Evolutionary conservation across 2,888 invertebrate species (phyloP), one percentile per base, ranked within the genome.

Genomic region (Sphaerophoria rueppellii): DNA sequence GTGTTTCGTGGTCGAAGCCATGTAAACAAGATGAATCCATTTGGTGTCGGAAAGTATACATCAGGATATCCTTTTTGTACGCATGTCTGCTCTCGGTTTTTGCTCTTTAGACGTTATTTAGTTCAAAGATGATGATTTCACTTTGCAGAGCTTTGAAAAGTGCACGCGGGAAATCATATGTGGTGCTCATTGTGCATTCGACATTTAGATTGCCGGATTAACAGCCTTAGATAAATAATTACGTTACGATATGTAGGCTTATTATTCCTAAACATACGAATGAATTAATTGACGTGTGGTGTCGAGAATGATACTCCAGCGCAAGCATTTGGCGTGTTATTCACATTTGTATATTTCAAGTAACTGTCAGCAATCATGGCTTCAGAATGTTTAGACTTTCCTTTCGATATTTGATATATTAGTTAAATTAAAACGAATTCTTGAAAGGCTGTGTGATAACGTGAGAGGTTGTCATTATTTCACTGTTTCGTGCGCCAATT

Each of bases 111-210:
- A 65, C 52, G 46, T 34, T 52, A 46, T 55, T 63, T 54, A 61
- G 55, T 55, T 71, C 52, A 14, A 73, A 72, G 16, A 6, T 50
- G 70, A 54, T 85, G 81, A 85, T 77, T 85, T 81, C 85, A 81
- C 58, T 75, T 67, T 65, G 40, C 6, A 4, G 81, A 85, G 85
- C 81, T 85, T 85, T 85, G 50, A 37, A 72, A 65, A 57, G 16
- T 81, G 70, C 76, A 85, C 80, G 85, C 81, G 76, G 80, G 70
- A 67, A 77, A 81, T 65, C 76, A 81, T 43, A 67, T 73, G 65
- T 76, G 81, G 52, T 34, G 48, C 2, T 43, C 43, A 9, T 7
- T 50, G 16, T 16, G 16, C 0, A 12, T 14, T 50, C 6, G 16
- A 50, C 2, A 40, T 52, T 52, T 40, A 37, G 24, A 52, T 54